Evolutionary conservation across 2,113 vertebrate genomes (phyloP), one percentile per base, ranked within the genome.

Genomic region (Lutjanus erythropterus): DNA sequence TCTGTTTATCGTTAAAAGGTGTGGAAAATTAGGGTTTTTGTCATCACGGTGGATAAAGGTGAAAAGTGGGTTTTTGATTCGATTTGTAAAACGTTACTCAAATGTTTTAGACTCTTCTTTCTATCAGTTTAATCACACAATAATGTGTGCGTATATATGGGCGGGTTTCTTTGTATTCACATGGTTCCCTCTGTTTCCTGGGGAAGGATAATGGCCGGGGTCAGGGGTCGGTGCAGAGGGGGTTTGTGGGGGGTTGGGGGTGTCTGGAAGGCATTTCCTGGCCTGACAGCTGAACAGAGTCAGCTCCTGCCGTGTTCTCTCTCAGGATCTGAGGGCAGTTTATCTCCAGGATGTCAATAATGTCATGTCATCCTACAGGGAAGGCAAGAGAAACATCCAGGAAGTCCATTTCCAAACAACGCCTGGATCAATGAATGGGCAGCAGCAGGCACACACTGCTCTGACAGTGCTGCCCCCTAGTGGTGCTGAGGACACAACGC

Each of bases 401-500:
- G 78, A 89, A 89, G 69, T 67, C 50, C 65, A 75, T 86, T 74
- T 80, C 50, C 33, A 69, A 77, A 84, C 61, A 60, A 37, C 50
- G 52, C 58, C 3, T 27, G 35, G 65, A 81, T 85, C 69, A 76
- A 71, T 62, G 39, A 55, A 52, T 46, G 49, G 11, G 47, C 62
- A 73, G 41, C 62, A 73, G 41, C 16, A 12, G 33, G 5, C 49
- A 37, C 21, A 10, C 64, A 12, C 31, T 37, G n/a, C 44, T 10
- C 59, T 53, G 62, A 68, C 74, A 49, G 35, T 87, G 88, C 86
- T 88, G 89, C 72, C 86, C 80, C 76, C 91, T 91, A 47, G 87
- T 86, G 91, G 85, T 35, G 71, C 33, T 15, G 9, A 35, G 10
- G 59, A 33, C 46, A 8, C 59, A 61, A 3, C 25, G 14, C 39